These are phyloP conservation scores for Spondyliosoma cantharus DNA, from an alignment of 2,797 vertebrate genomes.

Conservation along the genomic window DNA sequence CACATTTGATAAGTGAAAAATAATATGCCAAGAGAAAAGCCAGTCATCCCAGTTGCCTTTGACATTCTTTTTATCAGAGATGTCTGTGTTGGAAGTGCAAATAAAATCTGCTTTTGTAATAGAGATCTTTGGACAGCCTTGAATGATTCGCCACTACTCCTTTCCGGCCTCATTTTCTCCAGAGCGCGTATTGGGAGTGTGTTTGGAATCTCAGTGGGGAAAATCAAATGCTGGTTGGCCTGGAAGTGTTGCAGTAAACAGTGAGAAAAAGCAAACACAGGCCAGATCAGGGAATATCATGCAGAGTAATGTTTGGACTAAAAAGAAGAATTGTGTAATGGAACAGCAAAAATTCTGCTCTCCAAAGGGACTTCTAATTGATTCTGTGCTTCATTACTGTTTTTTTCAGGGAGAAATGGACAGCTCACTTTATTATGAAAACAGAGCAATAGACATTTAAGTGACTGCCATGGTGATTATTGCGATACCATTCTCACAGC, in stretches of 20 bases:
- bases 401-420: slow-evolving; percentile 69
- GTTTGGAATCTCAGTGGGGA: slow-evolving; percentile 77
- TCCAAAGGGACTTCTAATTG: slow-evolving; percentile 77
- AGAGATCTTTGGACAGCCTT: slow-evolving; percentile 81
- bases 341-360: slow-evolving; percentile 71
- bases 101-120: slow-evolving; percentile 83
- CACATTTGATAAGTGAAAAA: slow-evolving; percentile 86
- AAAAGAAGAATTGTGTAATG: slow-evolving; percentile 74
- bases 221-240: slow-evolving; percentile 82
- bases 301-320: slow-evolving; percentile 77
- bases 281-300: slow-evolving; percentile 80
- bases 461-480: slow-evolving; percentile 67
- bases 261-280: slow-evolving; percentile 78
- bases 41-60: slow-evolving; percentile 80
- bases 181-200: slow-evolving; percentile 67
- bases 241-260: slow-evolving; percentile 83
- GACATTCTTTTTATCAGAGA: slow-evolving; percentile 81
- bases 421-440: slow-evolving; percentile 73
- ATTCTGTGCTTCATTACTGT: slow-evolving; percentile 78
- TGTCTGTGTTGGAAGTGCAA: slow-evolving; percentile 79
- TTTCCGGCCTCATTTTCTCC: slow-evolving; percentile 78
- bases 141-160: slow-evolving; percentile 78
- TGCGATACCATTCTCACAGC: slow-evolving; percentile 52
- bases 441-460: slow-evolving; percentile 65
- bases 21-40: slow-evolving; percentile 83